phyloP scores from a whole-genome alignment of 2,797 vertebrate genomes.

The Simalia tracyae region DNA sequence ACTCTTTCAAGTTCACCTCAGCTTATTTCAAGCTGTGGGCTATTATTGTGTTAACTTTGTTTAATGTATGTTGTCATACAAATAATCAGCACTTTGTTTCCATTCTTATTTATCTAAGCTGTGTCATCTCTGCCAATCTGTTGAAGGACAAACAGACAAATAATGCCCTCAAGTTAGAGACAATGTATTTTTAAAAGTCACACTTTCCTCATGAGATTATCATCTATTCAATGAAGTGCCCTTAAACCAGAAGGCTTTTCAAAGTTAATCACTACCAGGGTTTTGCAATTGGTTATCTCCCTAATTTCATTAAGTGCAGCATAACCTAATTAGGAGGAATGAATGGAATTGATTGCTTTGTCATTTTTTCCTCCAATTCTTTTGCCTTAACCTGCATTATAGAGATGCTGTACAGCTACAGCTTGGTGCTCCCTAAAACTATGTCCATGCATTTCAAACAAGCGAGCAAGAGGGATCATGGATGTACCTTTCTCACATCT shows the following conservation, averaged over 20 bases:
- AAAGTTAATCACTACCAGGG: constrained; percentile 53
- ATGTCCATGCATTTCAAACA: constrained; percentile 54
- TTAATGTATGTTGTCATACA: neutral
- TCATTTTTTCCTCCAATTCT: too few species aligned
- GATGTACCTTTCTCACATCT: constrained; percentile 44
- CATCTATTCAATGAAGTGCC: constrained; percentile 41
- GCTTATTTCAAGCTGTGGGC: constrained; percentile 14
- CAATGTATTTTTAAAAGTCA: constrained; percentile 13
- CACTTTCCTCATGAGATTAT: constrained; percentile 16
- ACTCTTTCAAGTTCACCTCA: constrained; percentile 24
- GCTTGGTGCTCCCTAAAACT: constrained; percentile 50
- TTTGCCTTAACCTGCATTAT: too few species aligned
- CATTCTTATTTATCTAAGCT: neutral
- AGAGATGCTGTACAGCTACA: constrained; percentile 55
- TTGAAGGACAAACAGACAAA: constrained; percentile 5
- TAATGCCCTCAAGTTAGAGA: neutral
- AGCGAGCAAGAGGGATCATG: constrained; percentile 32
- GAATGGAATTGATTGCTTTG: neutral
- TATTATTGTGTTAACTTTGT: constrained; percentile 18
- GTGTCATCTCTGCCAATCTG: neutral
- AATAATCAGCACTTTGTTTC: neutral
- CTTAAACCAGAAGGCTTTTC: constrained; percentile 12
- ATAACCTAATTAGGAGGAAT: constrained; percentile 53
- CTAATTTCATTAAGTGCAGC: constrained; percentile 57
- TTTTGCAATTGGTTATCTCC: constrained; percentile 8